Percentiles rank a stretch among this genome's conserved stretches.
Conservation (phyloP, 2,888 invertebrate species). For the Pycnomerus fuliginosus region DNA sequence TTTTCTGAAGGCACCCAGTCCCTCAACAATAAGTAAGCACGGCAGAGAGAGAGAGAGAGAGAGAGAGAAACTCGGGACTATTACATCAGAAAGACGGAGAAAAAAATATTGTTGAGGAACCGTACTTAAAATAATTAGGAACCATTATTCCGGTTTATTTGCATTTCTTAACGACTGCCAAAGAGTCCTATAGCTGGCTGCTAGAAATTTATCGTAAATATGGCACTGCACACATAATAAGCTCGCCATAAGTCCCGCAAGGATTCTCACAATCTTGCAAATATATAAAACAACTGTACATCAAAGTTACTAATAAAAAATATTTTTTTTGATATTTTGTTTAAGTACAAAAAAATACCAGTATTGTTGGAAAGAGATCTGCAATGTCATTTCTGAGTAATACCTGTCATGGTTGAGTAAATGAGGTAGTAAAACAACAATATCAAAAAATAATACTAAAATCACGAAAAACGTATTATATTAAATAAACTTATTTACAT, state of each 20-base stretch:
- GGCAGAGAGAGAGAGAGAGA: no score
- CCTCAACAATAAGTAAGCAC: slow-evolving; percentile 55
- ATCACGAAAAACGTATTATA: slow-evolving; percentile 35
- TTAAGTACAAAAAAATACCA: slow-evolving; percentile 46
- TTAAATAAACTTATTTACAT: slow-evolving; percentile 24
- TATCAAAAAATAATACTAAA: slow-evolving; percentile 40
- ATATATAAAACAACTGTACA: slow-evolving; percentile 36
- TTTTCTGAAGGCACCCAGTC: slow-evolving; percentile 55
- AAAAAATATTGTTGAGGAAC: slow-evolving; percentile 51
- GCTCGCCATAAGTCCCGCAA: slow-evolving; percentile 45
- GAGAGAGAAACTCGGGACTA: no score
- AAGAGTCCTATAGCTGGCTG: slow-evolving; percentile 42
- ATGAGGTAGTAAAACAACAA: slow-evolving; percentile 45
- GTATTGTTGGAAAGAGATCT: slow-evolving; percentile 43
- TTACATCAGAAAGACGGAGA: slow-evolving; percentile 22
- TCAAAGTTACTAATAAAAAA: slow-evolving; percentile 34
- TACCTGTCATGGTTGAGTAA: slow-evolving; percentile 20
- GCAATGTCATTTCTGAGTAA: slow-evolving; percentile 29
- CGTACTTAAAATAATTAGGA: slow-evolving; percentile 50
- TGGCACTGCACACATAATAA: slow-evolving; percentile 49
- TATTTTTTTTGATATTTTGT: slow-evolving; percentile 38
- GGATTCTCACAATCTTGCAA: slow-evolving; percentile 34
- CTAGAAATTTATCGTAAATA: slow-evolving; percentile 27
- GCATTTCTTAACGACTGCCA: slow-evolving; percentile 49
- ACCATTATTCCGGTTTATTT: slow-evolving; percentile 52